phyloP scores from a whole-genome alignment of 2,113 vertebrate genomes.

The Nyctereutes procyonoides region DNA sequence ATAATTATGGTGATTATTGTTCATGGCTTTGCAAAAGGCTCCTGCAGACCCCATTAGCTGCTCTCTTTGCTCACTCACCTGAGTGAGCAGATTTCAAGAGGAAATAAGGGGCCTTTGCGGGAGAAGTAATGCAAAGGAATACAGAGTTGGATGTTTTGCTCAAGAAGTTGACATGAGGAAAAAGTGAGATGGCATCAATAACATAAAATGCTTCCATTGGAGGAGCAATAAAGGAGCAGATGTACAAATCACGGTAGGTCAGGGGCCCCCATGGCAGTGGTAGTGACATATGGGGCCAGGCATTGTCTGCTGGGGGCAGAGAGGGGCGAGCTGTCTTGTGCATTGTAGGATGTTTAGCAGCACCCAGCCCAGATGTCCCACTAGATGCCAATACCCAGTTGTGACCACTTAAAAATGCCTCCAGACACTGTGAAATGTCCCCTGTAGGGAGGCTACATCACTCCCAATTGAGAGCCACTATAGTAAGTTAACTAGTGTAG shows the following conservation, averaged over 20 bases:
- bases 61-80: not conserved
- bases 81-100: not conserved
- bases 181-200: not conserved
- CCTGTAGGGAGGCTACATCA: not conserved
- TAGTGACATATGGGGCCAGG: not conserved
- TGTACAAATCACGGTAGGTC: accelerated
- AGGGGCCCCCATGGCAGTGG: not conserved
- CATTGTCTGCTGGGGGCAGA: not conserved
- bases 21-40: not conserved
- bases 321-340: not conserved
- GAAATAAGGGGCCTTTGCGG: not conserved
- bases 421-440: too few relatives aligned
- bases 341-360: too few relatives aligned
- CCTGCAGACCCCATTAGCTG: not conserved
- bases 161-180: not conserved
- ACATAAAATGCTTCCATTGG: not conserved
- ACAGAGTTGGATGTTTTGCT: not conserved
- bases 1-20: not conserved
- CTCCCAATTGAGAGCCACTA: not conserved
- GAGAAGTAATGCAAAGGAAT: not conserved
- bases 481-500: not conserved
- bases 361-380: not conserved
- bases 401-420: not conserved
- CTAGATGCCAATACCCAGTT: not conserved
- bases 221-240: not conserved